These are phyloP conservation scores for Polylopha cassiicola DNA, from an alignment of 2,888 invertebrate genomes.

Conservation along the genomic window DNA sequence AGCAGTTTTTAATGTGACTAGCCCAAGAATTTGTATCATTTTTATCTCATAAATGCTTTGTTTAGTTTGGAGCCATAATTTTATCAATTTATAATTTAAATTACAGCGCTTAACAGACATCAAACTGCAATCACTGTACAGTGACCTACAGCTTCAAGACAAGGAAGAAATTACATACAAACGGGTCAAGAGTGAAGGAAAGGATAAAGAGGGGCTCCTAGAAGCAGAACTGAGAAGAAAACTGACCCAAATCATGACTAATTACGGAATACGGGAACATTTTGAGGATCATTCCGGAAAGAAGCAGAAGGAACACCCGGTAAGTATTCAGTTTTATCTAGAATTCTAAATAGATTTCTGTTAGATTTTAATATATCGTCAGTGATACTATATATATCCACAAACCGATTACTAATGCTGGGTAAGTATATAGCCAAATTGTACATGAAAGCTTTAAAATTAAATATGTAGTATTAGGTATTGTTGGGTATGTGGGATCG, in stretches of 20 bases:
- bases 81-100: conserved; percentile 2
- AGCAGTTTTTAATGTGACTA: no score
- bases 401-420: no score
- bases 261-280: conserved; percentile 87
- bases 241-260: conserved; percentile 87
- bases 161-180: conserved; percentile 93
- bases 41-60: no score
- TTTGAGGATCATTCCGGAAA: conserved; percentile 82
- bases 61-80: no score
- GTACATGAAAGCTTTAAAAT: no score
- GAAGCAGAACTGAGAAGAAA: conserved; percentile 89
- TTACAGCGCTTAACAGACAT: conserved; percentile 87
- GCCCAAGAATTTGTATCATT: no score
- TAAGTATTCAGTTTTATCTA: conserved; percentile 35
- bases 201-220: conserved; percentile 90
- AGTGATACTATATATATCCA: no score
- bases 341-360: background rate
- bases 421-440: no score
- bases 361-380: background rate
- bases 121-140: conserved; percentile 90
- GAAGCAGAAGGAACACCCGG: conserved; percentile 76
- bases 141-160: conserved; percentile 93
- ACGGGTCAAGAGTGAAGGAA: conserved; percentile 86
- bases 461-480: no score
- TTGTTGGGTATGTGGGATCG: no score